Conservation (phyloP, 2,797 vertebrate genomes). For the Babyrousa celebensis region DNA sequence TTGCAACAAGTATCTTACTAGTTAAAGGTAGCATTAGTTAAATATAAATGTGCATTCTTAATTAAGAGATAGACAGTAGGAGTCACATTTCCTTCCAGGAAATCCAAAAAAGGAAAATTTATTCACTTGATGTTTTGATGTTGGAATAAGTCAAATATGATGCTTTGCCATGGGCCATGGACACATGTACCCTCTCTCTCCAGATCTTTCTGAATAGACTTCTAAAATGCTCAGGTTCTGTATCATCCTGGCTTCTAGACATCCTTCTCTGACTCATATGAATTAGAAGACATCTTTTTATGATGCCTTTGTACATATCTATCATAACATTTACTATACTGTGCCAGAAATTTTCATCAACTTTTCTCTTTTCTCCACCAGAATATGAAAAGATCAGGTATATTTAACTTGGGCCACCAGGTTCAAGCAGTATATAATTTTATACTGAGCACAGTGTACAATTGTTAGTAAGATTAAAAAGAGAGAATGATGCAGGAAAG, state of each 20-base stretch:
- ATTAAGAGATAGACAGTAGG: neutral
- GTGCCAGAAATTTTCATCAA: neutral
- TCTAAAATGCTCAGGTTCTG: neutral
- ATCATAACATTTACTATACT: neutral
- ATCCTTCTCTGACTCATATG: neutral
- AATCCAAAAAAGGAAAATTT: neutral
- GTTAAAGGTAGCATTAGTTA: neutral
- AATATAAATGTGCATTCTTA: neutral
- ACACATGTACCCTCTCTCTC: neutral
- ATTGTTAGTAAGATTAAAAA: neutral
- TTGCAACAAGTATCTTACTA: neutral
- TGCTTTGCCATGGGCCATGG: neutral
- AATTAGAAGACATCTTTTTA: slow-evolving; percentile 22
- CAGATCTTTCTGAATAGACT: neutral
- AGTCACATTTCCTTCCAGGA: neutral
- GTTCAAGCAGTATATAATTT: neutral
- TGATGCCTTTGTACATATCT: neutral
- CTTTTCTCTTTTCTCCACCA: neutral
- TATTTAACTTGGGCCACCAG: neutral
- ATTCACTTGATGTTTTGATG: neutral
- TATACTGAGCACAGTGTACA: neutral
- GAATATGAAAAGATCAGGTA: neutral
- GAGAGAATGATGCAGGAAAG: neutral
- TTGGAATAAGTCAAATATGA: neutral
- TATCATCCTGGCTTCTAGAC: neutral